phyloP scores from a whole-genome alignment of 2,113 vertebrate species.

The Chlorodrepanis virens region DNA sequence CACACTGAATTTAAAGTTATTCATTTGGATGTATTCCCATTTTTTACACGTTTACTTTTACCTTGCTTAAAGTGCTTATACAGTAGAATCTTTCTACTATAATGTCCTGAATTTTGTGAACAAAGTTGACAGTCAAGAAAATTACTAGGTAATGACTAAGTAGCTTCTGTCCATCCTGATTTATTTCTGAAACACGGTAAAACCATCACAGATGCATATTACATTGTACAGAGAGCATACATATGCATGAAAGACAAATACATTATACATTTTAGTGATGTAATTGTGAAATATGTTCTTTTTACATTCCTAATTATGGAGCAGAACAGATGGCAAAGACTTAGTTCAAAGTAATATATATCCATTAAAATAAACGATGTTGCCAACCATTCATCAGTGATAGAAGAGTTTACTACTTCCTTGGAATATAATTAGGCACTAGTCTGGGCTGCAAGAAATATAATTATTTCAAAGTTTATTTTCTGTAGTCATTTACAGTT shows the following conservation, averaged over 20 bases:
- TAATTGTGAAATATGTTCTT: conserved; percentile 62
- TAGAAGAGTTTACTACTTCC: conserved; percentile 21
- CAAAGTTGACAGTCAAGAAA: not conserved
- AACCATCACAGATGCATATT: conserved; percentile 4
- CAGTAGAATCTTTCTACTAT: not conserved
- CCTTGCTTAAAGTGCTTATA: not conserved
- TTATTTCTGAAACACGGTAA: not conserved
- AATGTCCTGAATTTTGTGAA: not conserved
- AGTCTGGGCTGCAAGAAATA: not conserved
- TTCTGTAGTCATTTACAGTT: conserved; percentile 15
- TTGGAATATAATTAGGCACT: conserved; percentile 26
- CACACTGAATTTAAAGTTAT: not conserved
- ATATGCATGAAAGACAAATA: conserved; percentile 50
- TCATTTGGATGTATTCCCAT: not conserved
- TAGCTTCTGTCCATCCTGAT: not conserved
- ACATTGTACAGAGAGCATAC: not conserved
- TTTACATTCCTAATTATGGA: conserved; percentile 62
- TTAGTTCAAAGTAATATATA: conserved; percentile 60
- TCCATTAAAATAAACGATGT: conserved; percentile 63
- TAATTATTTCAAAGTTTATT: conserved; percentile 29
- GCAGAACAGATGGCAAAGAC: conserved; percentile 65
- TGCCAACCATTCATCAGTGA: conserved; percentile 40
- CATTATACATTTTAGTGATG: conserved; percentile 27
- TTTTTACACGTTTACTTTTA: not conserved
- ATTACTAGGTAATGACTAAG: not conserved